Evolutionary conservation across 1,140 invertebrate species (phyloP).

Genomic region (Myzus persicae): DNA sequence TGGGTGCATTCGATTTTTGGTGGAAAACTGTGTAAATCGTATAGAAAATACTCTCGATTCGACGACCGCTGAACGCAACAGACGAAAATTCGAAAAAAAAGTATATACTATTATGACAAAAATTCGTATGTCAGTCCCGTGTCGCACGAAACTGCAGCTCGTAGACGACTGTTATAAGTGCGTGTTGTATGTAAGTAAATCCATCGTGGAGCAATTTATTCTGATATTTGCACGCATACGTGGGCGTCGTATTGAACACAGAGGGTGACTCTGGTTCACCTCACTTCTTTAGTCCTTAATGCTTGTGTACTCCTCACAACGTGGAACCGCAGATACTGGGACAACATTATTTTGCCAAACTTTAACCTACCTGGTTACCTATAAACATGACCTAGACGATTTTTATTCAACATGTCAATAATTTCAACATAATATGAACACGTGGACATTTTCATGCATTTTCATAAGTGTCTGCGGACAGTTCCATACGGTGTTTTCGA

Average conservation of each 20-base stretch:
- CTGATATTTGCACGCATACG: background rate
- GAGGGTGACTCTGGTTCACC: background rate
- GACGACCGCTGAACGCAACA: background rate
- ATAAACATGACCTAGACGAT: background rate
- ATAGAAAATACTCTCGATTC: background rate
- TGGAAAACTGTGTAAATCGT: background rate
- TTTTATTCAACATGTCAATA: background rate
- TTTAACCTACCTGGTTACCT: background rate
- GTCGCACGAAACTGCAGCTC: no score
- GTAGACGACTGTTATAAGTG: no score
- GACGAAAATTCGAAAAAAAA: background rate
- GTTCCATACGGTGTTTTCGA: background rate
- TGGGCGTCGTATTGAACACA: no score
- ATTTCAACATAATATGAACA: background rate
- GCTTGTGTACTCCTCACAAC: background rate
- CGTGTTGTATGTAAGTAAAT: background rate
- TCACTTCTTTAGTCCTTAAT: background rate
- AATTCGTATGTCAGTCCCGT: no score
- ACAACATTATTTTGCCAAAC: background rate
- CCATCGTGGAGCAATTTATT: background rate
- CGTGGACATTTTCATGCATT: no score
- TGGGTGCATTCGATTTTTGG: background rate
- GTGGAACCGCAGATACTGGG: no score
- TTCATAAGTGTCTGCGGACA: no score
- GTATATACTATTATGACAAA: no score